Evolutionary conservation across 2,797 vertebrate species (phyloP), one percentile per base, ranked within the genome.

Genomic region (Meda fulgida): DNA sequence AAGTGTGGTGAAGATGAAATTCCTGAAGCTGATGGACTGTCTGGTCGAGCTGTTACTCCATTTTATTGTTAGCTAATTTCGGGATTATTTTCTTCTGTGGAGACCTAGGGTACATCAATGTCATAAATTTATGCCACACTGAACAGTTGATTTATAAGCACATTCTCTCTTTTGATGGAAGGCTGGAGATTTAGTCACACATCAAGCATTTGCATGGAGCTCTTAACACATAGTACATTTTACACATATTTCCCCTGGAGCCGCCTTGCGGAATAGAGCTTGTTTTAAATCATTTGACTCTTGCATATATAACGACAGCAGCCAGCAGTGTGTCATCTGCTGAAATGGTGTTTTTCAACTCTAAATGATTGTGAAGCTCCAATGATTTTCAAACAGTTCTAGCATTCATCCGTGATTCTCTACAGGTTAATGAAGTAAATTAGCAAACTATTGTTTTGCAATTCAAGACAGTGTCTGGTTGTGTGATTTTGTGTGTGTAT

Each of bases 1-100:
- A 69, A 86, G 69, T 87, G 21, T 80, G 73, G 65, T 60, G 46
- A 53, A 85, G 40, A 81, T 84, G 67, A 75, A 79, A 51, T 78
- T 55, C 58, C 23, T 65, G 23, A 7, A 80, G 31, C n/a, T 36
- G 77, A 63, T 55, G 29, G 65, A 55, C 34, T 60, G 51, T 67
- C 77, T 80, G 78, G 11, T 71, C 1, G 9, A 65, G 36, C 40
- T 75, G 79, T 70, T 36, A 66, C 21, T 60, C 21, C 0, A 8
- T 72, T 82, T 73, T 60, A 31, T 72, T 60, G 58, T 65, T 53
- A 26, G 31, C 23, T 66, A 21, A 48, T 51, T 83, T 26, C 66
- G 40, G 29, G 21, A 81, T 81, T 23, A 16, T 60, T 72, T 72
- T 6, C 11, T 26, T 48, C 29, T 65, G 19, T n/a, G 21, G 29